A percentile compares a stretch with the other conserved stretches of the same genome.
phyloP scores from a whole-genome alignment of 30 jellyfish, hydroid and myxozoan species.

The Hydractinia symbiolongicarpus region DNA sequence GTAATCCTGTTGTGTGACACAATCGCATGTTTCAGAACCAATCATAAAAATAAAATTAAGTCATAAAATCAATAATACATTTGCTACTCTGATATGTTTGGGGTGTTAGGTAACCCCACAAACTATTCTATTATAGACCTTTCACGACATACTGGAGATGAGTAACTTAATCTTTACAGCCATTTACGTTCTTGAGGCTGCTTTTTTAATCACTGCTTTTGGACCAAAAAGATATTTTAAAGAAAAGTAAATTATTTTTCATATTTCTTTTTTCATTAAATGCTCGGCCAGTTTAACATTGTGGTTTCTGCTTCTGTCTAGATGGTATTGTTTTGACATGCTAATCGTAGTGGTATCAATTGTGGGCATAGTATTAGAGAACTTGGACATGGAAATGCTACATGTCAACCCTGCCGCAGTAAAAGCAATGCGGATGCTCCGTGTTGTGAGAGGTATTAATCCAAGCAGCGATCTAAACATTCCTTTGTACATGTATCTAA shows the following conservation, averaged over 20 bases:
- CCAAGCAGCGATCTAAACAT: too few relatives aligned
- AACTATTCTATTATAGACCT: slow-evolving; percentile 18
- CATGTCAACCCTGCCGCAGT: slow-evolving; percentile 67
- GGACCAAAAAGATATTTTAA: slow-evolving; percentile 57
- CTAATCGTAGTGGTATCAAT: slow-evolving; percentile 70
- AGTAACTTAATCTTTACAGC: slow-evolving; percentile 59
- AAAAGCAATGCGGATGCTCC: slow-evolving; percentile 66
- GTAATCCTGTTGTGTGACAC: too few relatives aligned
- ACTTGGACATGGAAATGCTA: slow-evolving; percentile 28
- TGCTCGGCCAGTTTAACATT: not conserved
- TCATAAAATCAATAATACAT: too few relatives aligned
- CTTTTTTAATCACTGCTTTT: slow-evolving; percentile 50
- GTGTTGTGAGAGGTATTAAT: slow-evolving; percentile 74
- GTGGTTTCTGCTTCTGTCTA: slow-evolving; percentile 15
- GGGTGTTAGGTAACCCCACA: too few relatives aligned
- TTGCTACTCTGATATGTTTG: too few relatives aligned
- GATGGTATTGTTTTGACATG: slow-evolving; percentile 82
- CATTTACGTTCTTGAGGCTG: slow-evolving; percentile 54
- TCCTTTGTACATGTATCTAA: too few relatives aligned
- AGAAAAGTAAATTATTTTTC: slow-evolving; percentile 32
- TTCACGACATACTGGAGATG: slow-evolving; percentile 35
- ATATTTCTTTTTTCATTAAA: not conserved
- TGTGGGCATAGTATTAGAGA: slow-evolving; percentile 56
- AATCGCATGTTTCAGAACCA: too few relatives aligned
- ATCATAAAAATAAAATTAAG: too few relatives aligned